Base-by-base conservation (phyloP, 2,797 vertebrate species). In the Neosalanx taihuensis region DNA sequence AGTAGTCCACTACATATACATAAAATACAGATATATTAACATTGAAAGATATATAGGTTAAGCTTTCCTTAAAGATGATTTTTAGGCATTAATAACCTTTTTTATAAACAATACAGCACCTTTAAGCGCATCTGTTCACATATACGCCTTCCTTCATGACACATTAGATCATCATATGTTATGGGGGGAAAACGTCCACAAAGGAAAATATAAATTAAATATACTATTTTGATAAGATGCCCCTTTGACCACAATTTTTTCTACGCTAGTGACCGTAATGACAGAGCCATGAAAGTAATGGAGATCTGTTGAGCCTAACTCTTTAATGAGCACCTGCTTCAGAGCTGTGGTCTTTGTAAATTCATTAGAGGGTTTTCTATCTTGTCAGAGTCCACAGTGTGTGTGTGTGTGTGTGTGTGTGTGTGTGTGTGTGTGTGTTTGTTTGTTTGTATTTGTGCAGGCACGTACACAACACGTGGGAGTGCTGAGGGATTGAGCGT, bases 371-470 rank as follows among this genome's bases (percentile, higher is more conserved):
- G 20, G 33, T 23, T 37, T 15, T 51, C 67, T 37, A 68, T 58
- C 67, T 65, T 65, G 79, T 79, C 81, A 81, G 70, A 73, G 69
- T 76, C 65, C 7, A 6, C 6, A 5, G 26, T 49, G 60, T 62
- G 69, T 62, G 64, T 66, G 61, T 79, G n/a, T 80, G 26, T 71
- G 59, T 57, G 70, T 64, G 79, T 85, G 81, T 76, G 80, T 65
- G 69, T 61, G 77, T 79, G 81, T 83, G 70, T 73, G 70, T 75
- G 73, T 59, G 2, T 35, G 58, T 26, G 35, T 62, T 58, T 18
- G 58, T 29, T 30, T 70, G 70, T 67, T 7, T 58, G 49, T 76
- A 59, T 74, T 74, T 57, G 29, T 63, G 61, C 35, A 12, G 20
- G 37, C 23, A n/a, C 41, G 35, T 61, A 58, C 69, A 68, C 30